phyloP scores from a whole-genome alignment of 30 jellyfish, hydroid and myxozoan species.

The Mastigias papua region DNA sequence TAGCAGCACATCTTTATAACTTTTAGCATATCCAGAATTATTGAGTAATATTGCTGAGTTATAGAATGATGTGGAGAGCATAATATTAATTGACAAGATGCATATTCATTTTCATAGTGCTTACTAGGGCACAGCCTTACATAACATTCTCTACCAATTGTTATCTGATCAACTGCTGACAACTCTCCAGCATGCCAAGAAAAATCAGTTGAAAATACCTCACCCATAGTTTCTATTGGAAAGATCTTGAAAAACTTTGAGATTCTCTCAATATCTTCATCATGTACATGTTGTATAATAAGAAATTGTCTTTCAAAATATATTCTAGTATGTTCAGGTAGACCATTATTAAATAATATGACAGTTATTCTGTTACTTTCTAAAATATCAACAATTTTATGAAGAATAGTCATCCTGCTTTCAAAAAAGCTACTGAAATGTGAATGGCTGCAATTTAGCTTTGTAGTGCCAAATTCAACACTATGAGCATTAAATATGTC shows the following conservation, averaged over 20 bases:
- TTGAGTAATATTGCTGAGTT: constrained; percentile 57
- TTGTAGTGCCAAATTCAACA: constrained; percentile 18
- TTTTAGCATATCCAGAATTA: constrained; percentile 41
- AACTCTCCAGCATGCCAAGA: constrained; percentile 1
- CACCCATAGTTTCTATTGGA: constrained; percentile 47
- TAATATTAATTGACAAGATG: constrained; percentile 43
- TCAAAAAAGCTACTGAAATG: neutral
- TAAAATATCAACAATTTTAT: neutral
- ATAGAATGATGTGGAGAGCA: constrained; percentile 64
- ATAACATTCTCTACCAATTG: constrained; percentile 42
- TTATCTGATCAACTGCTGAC: constrained; percentile 15
- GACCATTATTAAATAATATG: constrained; percentile 5
- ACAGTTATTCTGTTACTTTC: neutral
- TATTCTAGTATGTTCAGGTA: constrained; percentile 40
- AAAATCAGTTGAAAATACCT: constrained; percentile 2
- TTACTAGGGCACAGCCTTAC: constrained; percentile 6
- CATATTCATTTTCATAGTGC: neutral
- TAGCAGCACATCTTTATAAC: constrained; percentile 48
- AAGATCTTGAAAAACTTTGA: neutral
- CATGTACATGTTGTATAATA: constrained; percentile 32
- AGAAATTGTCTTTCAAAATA: neutral
- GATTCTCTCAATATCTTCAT: constrained; percentile 48
- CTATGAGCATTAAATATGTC: neutral
- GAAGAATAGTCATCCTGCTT: neutral
- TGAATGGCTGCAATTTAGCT: neutral